These are phyloP conservation scores for Ptychoptera contaminata DNA, from an alignment of 2,888 invertebrate genomes.

Conservation along the genomic window DNA sequence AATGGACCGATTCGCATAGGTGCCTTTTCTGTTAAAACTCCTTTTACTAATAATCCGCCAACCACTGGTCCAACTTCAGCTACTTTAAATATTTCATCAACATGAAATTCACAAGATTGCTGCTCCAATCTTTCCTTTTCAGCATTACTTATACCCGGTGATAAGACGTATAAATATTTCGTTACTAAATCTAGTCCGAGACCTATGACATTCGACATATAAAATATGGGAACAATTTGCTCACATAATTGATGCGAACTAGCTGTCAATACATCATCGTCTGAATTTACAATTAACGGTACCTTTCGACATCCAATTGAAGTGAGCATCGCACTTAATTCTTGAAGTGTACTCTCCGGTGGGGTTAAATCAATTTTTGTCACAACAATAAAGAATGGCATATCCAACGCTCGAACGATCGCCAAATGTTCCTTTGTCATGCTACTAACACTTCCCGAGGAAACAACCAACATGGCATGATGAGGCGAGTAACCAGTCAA, in stretches of 20 bases:
- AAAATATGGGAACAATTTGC: slow-evolving; percentile 62
- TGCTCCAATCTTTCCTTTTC: slow-evolving; percentile 57
- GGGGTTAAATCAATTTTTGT: slow-evolving; percentile 84
- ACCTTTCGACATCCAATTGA: slow-evolving; percentile 47
- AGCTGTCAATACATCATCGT: slow-evolving; percentile 61
- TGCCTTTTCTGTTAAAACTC: slow-evolving; percentile 74
- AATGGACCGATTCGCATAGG: slow-evolving; percentile 59
- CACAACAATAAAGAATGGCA: slow-evolving; percentile 86
- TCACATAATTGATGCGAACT: slow-evolving; percentile 45
- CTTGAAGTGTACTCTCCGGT: slow-evolving; percentile 35
- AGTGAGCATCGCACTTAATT: slow-evolving; percentile 45
- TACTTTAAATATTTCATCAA: slow-evolving; percentile 85
- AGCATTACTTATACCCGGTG: slow-evolving; percentile 44
- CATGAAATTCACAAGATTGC: slow-evolving; percentile 71
- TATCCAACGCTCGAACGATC: slow-evolving; percentile 60
- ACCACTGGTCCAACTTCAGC: slow-evolving; percentile 70
- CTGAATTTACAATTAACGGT: slow-evolving; percentile 45
- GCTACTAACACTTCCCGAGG: slow-evolving; percentile 61
- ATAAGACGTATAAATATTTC: slow-evolving; percentile 71
- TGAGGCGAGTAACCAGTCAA: slow-evolving; percentile 87
- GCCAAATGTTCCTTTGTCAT: slow-evolving; percentile 86
- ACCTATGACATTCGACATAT: slow-evolving; percentile 83
- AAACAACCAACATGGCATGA: slow-evolving; percentile 73
- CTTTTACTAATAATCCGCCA: slow-evolving; percentile 71
- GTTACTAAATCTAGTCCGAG: slow-evolving; percentile 67